A percentile compares a stretch with the other conserved stretches of the same genome.
Evolutionary conservation across 2,113 vertebrate genomes (phyloP).

Genomic region (Pungitius pungitius): DNA sequence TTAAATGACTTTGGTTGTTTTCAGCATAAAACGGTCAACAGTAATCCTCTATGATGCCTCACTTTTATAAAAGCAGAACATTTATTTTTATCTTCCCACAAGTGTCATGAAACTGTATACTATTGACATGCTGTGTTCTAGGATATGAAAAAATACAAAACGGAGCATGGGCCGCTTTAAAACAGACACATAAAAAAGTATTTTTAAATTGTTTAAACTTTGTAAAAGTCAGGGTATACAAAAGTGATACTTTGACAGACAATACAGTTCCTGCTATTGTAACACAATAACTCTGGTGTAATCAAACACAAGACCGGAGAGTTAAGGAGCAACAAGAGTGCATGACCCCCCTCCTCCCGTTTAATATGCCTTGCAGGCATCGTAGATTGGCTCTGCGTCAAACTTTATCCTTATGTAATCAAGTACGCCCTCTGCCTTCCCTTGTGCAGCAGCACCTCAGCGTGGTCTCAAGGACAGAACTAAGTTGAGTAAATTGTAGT

Average conservation of each 20-base stretch:
- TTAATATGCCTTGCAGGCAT: constrained; percentile 39
- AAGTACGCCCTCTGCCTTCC: constrained; percentile 23
- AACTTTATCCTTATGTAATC: constrained; percentile 47
- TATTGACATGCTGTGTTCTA: not conserved
- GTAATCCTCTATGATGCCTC: not conserved
- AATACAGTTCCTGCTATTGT: constrained; percentile 21
- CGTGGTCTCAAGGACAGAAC: constrained; percentile 26
- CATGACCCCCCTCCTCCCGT: constrained; percentile 24
- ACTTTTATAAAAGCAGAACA: not conserved
- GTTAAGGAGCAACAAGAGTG: constrained; percentile 39
- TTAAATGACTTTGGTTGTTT: constrained; percentile 6
- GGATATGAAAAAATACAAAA: constrained; percentile 47
- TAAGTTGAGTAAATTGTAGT: constrained; percentile 50
- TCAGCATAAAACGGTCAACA: not conserved
- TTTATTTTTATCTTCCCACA: not conserved
- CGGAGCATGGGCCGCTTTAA: constrained; percentile 29
- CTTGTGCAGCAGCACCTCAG: constrained; percentile 50
- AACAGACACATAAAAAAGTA: constrained; percentile 24
- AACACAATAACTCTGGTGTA: constrained; percentile 48
- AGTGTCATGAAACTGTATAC: not conserved
- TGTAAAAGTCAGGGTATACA: constrained; percentile 29
- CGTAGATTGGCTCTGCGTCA: constrained; percentile 39
- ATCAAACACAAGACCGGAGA: constrained; percentile 13
- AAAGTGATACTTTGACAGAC: constrained; percentile 21
- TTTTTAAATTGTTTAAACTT: constrained; percentile 33